Evolutionary conservation across 1,140 invertebrate species (phyloP), one percentile per base, ranked within the genome.

Genomic region (Pemphigus obesinymphae): DNA sequence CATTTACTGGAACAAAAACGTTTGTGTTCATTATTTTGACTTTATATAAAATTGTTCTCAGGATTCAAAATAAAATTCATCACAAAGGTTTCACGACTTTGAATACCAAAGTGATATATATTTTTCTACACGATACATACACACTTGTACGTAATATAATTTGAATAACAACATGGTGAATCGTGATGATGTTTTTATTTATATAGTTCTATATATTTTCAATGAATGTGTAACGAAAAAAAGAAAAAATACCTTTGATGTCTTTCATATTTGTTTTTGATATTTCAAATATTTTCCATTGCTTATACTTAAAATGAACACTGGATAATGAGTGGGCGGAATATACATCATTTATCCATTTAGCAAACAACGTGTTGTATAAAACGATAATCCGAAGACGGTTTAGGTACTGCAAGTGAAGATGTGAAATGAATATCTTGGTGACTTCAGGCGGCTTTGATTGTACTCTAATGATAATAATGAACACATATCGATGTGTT

Each of bases 1-100:
- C 26, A 58, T 58, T 58, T 58, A 61, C 17, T 26, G 13, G 29
- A 61, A 61, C 58, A 61, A 61, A 61, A 61, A 31, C 26, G 58
- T 61, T n/a, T n/a, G n/a, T n/a, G n/a, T n/a, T 61, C 58, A 61
- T 61, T 61, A 61, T 61, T 61, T 58, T 61, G 29, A 61, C 17
- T 61, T 61, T 61, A 29, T 8, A 48, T 8, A 61, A 26, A 61
- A 26, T 29, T 61, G 26, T 61, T 61, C 58, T 26, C 58, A 61
- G 58, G 58, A 26, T 20, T 61, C 29, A 61, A 61, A 61, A 61
- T 61, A 61, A 26, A 26, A 31, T 61, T 66, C 10, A n/a, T 68
- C 61, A 63, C 61, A 34, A 63, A 2, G 17, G 63, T 37, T 68
- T 68, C 63, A 68, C 31, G 58, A 61, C 58, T 61, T 61, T 17